A percentile compares a stretch with the other conserved stretches of the same genome.
Evolutionary conservation across 2,888 invertebrate genomes (phyloP).

Genomic region (Acleris literana): DNA sequence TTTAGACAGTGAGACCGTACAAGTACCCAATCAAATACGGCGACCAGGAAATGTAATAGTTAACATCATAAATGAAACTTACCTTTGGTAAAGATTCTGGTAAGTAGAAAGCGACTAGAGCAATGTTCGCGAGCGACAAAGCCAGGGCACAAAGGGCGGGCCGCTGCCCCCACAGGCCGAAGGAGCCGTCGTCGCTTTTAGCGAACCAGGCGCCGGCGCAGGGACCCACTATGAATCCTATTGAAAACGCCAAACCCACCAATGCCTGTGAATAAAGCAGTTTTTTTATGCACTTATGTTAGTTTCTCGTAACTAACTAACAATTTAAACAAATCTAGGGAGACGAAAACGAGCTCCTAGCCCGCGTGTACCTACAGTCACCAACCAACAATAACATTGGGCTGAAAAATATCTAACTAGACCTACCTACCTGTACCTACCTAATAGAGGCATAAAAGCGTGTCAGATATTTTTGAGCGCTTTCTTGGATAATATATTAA

Average conservation of each 20-base stretch:
- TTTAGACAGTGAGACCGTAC: too few relatives aligned
- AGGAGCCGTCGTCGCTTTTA: slow-evolving; percentile 80
- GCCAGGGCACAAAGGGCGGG: slow-evolving; percentile 91
- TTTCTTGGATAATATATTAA: too few relatives aligned
- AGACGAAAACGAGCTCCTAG: too few relatives aligned
- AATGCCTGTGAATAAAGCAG: slow-evolving; percentile 88
- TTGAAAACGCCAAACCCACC: slow-evolving; percentile 97
- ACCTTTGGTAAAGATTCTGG: slow-evolving; percentile 93
- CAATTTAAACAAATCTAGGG: too few relatives aligned
- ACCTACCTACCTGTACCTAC: too few relatives aligned
- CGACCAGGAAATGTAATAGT: not conserved
- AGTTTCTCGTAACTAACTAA: too few relatives aligned
- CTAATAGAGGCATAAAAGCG: too few relatives aligned
- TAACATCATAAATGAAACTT: slow-evolving; percentile 22
- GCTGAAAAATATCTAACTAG: too few relatives aligned
- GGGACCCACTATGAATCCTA: slow-evolving; percentile 98
- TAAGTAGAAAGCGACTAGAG: slow-evolving; percentile 88
- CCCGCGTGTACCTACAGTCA: too few relatives aligned
- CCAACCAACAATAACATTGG: too few relatives aligned
- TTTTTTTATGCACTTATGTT: too few relatives aligned
- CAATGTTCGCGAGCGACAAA: slow-evolving; percentile 90
- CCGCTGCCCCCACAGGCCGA: slow-evolving; percentile 89
- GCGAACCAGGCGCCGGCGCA: slow-evolving; percentile 96
- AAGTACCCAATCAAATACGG: not conserved
- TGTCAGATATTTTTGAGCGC: too few relatives aligned